phyloP scores from a whole-genome alignment of 2,113 vertebrate species.

The Pterocles gutturalis region DNA sequence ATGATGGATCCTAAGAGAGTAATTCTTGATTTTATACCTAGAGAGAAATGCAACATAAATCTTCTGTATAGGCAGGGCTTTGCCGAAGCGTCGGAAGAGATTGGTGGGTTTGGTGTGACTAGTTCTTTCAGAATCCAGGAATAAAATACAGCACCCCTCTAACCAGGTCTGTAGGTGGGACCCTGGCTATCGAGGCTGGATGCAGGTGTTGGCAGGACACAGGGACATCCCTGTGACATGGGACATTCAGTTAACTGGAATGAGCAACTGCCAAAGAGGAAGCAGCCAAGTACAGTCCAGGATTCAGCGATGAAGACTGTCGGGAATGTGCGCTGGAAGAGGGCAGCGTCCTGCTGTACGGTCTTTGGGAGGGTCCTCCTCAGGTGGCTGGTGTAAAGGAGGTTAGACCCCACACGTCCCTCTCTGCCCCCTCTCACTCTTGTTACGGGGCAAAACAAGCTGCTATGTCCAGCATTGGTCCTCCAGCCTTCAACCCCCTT shows the following conservation, averaged over 20 bases:
- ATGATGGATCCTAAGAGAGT: neutral
- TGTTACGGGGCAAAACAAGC: neutral
- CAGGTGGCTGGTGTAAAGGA: neutral
- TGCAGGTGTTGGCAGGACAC: neutral
- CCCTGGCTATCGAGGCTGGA: fast-evolving
- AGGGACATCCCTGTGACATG: neutral
- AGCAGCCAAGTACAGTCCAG: neutral
- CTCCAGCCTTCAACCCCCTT: neutral
- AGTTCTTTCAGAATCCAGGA: neutral
- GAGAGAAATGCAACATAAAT: neutral
- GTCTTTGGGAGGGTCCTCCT: neutral
- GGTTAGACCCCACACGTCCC: neutral
- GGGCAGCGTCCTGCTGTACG: neutral
- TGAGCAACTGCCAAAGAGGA: neutral
- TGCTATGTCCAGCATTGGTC: fast-evolving
- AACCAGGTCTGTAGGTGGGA: neutral
- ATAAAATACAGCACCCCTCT: neutral
- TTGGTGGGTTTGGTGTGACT: neutral
- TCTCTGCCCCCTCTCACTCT: neutral
- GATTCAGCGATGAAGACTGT: neutral
- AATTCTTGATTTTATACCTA: neutral
- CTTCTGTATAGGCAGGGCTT: neutral
- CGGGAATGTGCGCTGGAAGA: neutral
- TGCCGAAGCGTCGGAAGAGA: neutral
- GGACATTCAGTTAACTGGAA: neutral